Conservation (phyloP, 2,113 vertebrate genomes). For the Corythoichthys haematopterus region DNA sequence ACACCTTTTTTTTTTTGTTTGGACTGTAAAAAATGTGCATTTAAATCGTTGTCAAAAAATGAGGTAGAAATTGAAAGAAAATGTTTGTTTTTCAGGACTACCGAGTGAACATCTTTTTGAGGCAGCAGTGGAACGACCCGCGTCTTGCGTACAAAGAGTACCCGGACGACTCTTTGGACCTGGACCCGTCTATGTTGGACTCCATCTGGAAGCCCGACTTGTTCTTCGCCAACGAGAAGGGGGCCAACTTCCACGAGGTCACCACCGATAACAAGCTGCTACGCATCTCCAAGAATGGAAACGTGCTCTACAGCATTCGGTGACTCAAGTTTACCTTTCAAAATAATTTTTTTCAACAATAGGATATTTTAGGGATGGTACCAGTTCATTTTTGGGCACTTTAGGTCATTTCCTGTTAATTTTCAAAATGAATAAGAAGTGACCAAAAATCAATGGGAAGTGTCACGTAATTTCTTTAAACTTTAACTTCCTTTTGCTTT, state of each 20-base stretch:
- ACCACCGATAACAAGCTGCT: conserved; percentile 98
- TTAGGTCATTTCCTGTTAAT: too few relatives aligned
- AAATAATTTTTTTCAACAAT: too few relatives aligned
- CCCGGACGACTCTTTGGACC: conserved; percentile 91
- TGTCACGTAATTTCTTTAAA: too few relatives aligned
- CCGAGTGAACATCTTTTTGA: conserved; percentile 94
- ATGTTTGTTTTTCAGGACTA: conserved; percentile 79
- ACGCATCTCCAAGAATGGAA: conserved; percentile 91
- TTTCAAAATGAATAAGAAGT: too few relatives aligned
- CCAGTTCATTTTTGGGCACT: too few relatives aligned
- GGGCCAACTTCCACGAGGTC: conserved; percentile 97
- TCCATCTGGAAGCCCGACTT: conserved; percentile 99
- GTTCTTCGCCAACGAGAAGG: conserved; percentile 99
- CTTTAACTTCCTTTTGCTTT: too few relatives aligned
- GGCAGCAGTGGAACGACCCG: conserved; percentile 98
- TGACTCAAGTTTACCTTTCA: conserved; percentile 34
- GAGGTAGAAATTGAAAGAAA: too few relatives aligned
- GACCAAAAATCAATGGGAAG: too few relatives aligned
- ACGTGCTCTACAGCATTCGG: conserved; percentile 98
- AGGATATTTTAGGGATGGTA: too few relatives aligned
- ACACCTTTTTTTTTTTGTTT: too few relatives aligned
- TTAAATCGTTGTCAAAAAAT: too few relatives aligned
- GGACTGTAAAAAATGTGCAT: too few relatives aligned
- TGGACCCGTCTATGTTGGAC: conserved; percentile 98
- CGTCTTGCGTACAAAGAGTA: conserved; percentile 95